These are phyloP conservation scores for Eupsilia transversa DNA, from an alignment of 2,888 invertebrate genomes.

Conservation along the genomic window DNA sequence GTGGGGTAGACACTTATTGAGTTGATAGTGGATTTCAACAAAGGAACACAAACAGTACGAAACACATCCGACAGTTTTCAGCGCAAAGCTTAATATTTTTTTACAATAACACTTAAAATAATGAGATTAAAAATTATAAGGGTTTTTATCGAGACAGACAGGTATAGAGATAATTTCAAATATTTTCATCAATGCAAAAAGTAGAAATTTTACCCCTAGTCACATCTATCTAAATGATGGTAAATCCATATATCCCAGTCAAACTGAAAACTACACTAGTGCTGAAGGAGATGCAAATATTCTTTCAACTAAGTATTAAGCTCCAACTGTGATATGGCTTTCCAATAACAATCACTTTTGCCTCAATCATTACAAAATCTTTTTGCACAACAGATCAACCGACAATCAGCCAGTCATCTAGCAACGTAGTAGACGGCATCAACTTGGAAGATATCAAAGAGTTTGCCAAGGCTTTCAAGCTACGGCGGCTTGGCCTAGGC, in stretches of 20 bases:
- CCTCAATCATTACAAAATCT: slow-evolving; percentile 26
- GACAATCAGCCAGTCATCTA: slow-evolving; percentile 97
- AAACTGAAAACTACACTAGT: neutral
- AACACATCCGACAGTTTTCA: neutral
- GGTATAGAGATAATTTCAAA: neutral
- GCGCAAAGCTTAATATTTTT: neutral
- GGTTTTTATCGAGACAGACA: neutral
- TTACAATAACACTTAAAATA: neutral
- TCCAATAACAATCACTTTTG: neutral
- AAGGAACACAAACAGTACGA: neutral
- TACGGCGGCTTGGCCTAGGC: slow-evolving; percentile 97
- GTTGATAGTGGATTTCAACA: slow-evolving; percentile 14
- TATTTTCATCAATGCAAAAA: neutral
- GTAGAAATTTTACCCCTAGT: neutral
- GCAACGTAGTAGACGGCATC: slow-evolving; percentile 98
- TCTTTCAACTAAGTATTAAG: too few species aligned
- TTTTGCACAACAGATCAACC: slow-evolving; percentile 93
- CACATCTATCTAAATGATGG: neutral
- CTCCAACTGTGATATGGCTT: neutral
- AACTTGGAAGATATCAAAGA: slow-evolving; percentile 99
- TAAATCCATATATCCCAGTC: neutral
- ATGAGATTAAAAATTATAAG: too few species aligned
- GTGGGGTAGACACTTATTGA: slow-evolving; percentile 30
- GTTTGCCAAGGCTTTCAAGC: slow-evolving; percentile 99
- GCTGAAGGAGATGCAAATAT: too few species aligned